Percentiles rank a stretch among this genome's conserved stretches.
phyloP scores from a whole-genome alignment of 2,888 invertebrate genomes.

The Linhomoeus sp. region DNA sequence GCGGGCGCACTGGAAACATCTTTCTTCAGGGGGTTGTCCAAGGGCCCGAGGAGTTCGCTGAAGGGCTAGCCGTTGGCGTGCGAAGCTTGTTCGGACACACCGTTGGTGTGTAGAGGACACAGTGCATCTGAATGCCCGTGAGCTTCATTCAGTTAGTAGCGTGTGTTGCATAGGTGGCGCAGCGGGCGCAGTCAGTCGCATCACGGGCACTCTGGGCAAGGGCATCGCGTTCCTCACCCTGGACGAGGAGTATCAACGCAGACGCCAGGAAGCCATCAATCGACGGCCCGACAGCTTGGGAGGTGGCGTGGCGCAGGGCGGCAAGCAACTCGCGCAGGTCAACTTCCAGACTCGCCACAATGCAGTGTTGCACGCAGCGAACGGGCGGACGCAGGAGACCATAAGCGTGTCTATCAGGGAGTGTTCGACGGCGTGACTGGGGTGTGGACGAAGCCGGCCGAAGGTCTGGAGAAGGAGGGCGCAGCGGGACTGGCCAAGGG shows the following conservation, averaged over 20 bases:
- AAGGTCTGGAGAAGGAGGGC: constrained; percentile 67
- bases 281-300: constrained; percentile 60
- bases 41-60: constrained; percentile 96
- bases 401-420: too few relatives aligned
- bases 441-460: constrained; percentile 80
- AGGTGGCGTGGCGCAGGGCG: constrained; percentile 54
- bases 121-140: too few relatives aligned
- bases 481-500: constrained; percentile 49
- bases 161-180: constrained; percentile 52
- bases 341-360: constrained; percentile 13
- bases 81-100: constrained; percentile 84
- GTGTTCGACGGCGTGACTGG: constrained; percentile 88
- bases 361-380: neutral
- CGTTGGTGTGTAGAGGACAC: constrained; percentile 43
- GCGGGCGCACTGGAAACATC: too few relatives aligned
- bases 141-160: too few relatives aligned
- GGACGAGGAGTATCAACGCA: constrained; percentile 82
- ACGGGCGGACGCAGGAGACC: too few relatives aligned
- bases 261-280: constrained; percentile 67
- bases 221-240: constrained; percentile 80
- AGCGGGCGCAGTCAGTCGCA: constrained; percentile 77
- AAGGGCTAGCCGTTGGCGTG: constrained; percentile 80
- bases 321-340: constrained; percentile 84
- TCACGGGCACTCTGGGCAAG: constrained; percentile 45
- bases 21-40: constrained; percentile 92